These are phyloP conservation scores for Pachyramphus minor DNA, from an alignment of 2,113 vertebrate species.

Conservation along the genomic window DNA sequence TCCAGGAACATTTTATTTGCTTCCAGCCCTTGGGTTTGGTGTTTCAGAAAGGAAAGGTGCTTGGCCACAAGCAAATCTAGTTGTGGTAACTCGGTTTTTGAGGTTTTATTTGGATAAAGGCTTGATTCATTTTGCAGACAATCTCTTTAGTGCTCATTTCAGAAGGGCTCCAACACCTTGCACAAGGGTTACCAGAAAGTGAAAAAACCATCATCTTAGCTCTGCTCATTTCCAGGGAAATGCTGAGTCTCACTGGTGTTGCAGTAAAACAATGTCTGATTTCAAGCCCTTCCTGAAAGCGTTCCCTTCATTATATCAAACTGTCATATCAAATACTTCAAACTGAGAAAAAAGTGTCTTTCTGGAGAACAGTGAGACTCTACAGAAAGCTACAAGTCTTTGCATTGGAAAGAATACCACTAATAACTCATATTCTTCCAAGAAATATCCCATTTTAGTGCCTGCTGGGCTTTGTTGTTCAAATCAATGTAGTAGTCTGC, in stretches of 20 bases:
- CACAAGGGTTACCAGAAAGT: neutral
- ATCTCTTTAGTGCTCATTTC: neutral
- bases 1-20: neutral
- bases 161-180: neutral
- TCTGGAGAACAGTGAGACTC: neutral
- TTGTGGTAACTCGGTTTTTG: neutral
- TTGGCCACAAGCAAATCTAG: neutral
- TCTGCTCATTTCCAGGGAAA: slow-evolving; percentile 28
- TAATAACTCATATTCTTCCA: neutral
- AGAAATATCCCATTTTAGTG: neutral
- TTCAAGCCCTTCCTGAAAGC: neutral
- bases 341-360: neutral
- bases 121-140: neutral
- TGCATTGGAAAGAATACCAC: neutral
- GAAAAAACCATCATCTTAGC: neutral
- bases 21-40: neutral
- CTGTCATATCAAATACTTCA: neutral
- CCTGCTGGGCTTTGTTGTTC: neutral
- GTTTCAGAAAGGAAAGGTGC: neutral
- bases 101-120: neutral
- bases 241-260: neutral
- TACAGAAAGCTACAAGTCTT: slow-evolving; percentile 12
- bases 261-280: neutral
- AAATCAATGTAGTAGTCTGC: neutral
- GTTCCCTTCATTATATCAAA: neutral